Percentiles rank a stretch among this genome's conserved stretches.
Conservation (phyloP, 2,888 invertebrate species). For the Watsonalla binaria region DNA sequence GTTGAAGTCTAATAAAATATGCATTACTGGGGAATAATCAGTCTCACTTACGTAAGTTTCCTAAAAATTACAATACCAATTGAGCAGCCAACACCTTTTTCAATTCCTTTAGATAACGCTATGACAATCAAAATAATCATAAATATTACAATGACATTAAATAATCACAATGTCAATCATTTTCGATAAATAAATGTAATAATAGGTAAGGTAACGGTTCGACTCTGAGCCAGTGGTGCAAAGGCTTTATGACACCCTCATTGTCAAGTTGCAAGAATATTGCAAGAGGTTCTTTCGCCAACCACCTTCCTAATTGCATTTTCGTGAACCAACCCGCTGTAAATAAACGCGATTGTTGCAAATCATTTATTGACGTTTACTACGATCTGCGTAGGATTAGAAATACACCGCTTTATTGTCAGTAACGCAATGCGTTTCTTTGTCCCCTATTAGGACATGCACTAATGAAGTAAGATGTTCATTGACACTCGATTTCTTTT, state of each 20-base stretch:
- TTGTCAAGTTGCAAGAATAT: constrained; percentile 37
- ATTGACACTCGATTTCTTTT: no score
- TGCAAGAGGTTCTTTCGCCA: constrained; percentile 37
- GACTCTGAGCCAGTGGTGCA: neutral
- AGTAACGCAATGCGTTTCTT: constrained; percentile 12
- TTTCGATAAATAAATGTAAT: neutral
- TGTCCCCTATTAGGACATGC: neutral
- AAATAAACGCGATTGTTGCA: constrained; percentile 7
- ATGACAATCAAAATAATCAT: neutral
- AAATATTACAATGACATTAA: neutral
- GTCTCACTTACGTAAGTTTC: no score
- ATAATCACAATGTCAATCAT: neutral
- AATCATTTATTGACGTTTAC: constrained; percentile 22
- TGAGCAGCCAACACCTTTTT: no score
- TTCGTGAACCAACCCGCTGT: constrained; percentile 15
- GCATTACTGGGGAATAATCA: no score
- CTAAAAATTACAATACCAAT: no score
- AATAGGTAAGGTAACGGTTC: neutral
- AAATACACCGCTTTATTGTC: neutral
- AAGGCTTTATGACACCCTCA: constrained; percentile 28
- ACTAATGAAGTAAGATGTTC: no score
- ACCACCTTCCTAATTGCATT: constrained; percentile 21
- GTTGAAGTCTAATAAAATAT: no score
- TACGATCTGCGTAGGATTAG: neutral
- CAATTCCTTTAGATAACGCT: neutral